phyloP scores from a whole-genome alignment of 2,797 vertebrate species.

The Pyrocephalus nanus region DNA sequence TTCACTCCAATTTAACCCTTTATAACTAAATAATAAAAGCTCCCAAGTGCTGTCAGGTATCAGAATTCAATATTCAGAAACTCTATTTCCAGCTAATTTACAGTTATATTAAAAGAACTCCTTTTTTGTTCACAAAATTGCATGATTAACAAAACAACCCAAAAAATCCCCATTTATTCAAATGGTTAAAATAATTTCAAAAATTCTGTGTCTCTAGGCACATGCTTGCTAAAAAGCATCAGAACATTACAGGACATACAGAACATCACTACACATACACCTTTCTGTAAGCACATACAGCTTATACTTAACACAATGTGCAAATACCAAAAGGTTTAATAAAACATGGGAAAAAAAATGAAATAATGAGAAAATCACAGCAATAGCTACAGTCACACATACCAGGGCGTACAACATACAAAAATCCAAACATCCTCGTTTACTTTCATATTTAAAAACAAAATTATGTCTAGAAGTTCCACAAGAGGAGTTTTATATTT shows the following conservation, averaged over 20 bases:
- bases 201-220: background rate
- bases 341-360: background rate
- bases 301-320: background rate
- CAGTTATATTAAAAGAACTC: background rate
- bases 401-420: fast-evolving
- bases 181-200: background rate
- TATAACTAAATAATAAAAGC: background rate
- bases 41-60: background rate
- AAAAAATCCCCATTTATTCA: background rate
- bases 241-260: background rate
- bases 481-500: background rate
- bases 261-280: fast-evolving
- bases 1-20: background rate
- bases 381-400: background rate
- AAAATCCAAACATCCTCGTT: background rate
- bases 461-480: background rate
- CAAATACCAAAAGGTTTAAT: background rate
- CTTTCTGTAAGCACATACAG: background rate
- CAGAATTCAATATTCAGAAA: background rate
- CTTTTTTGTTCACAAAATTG: background rate
- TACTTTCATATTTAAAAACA: background rate
- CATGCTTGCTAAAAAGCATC: fast-evolving
- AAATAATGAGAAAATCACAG: background rate
- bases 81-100: background rate
- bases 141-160: background rate